Percentiles rank a stretch among this genome's conserved stretches.
Conservation (phyloP, 2,797 vertebrate species). For the Hyperoplus immaculatus region DNA sequence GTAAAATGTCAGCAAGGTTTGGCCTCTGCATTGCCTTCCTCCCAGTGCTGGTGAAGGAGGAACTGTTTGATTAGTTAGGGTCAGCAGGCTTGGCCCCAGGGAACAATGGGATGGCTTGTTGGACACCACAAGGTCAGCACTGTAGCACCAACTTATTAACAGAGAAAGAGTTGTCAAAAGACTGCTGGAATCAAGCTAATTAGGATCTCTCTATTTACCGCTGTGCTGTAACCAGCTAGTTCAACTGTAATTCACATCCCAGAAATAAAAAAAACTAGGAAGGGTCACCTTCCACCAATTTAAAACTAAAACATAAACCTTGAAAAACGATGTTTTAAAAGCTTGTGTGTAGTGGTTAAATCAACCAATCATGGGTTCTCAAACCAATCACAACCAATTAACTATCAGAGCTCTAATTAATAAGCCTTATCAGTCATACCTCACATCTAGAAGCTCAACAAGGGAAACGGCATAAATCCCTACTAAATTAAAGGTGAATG, state of each 20-base stretch:
- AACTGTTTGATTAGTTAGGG: conserved; percentile 84
- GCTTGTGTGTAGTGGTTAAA: background rate
- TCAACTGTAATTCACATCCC: background rate
- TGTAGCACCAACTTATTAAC: conserved; percentile 68
- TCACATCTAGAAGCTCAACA: background rate
- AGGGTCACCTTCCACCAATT: background rate
- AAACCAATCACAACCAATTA: conserved; percentile 1
- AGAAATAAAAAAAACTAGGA: background rate
- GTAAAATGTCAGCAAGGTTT: conserved; percentile 51
- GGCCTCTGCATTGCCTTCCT: conserved; percentile 66
- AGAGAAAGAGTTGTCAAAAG: conserved; percentile 58
- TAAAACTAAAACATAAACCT: background rate
- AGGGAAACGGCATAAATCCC: background rate
- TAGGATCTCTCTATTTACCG: conserved; percentile 18
- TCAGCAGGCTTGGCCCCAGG: conserved; percentile 73
- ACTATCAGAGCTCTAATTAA: no score
- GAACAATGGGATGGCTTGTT: conserved; percentile 83
- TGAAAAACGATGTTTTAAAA: background rate
- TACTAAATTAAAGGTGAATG: background rate
- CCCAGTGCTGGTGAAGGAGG: conserved; percentile 72
- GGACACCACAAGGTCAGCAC: conserved; percentile 72
- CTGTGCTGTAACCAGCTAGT: conserved; percentile 1
- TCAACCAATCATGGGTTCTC: background rate
- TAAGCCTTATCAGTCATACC: background rate
- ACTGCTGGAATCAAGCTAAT: conserved; percentile 62